These are phyloP conservation scores for Sinopyrophorus schimmeli DNA, from an alignment of 2,888 invertebrate species.

Conservation along the genomic window DNA sequence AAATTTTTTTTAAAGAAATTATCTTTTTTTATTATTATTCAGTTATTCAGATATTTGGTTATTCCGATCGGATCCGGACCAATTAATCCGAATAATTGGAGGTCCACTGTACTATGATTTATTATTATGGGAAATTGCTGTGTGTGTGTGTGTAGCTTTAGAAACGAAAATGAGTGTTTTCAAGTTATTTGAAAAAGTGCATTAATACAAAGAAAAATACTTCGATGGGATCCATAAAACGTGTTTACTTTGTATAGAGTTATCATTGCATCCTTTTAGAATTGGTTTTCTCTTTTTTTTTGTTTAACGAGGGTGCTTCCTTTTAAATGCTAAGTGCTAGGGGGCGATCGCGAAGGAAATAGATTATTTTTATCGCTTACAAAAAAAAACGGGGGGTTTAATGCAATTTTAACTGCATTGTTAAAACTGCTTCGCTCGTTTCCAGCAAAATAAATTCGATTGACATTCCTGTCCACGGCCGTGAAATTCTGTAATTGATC, in stretches of 20 bases:
- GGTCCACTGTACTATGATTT: no score
- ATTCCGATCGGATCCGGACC: no score
- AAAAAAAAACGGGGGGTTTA: conserved; percentile 4
- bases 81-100: no score
- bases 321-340: conserved; percentile 17
- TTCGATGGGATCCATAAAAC: no score
- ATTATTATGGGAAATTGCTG: no score
- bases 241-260: conserved; percentile 14
- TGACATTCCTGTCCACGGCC: conserved; percentile 4
- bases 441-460: conserved; percentile 2
- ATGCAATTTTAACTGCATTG: conserved; percentile 4
- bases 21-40: no score
- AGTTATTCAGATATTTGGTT: no score
- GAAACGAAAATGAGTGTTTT: no score
- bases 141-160: no score
- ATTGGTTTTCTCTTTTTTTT: conserved; percentile 5
- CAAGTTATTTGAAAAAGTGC: no score
- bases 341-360: conserved; percentile 8
- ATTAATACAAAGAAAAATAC: no score
- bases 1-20: no score
- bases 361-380: conserved; percentile 13
- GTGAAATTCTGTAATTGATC: conserved; percentile 2
- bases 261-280: conserved; percentile 15
- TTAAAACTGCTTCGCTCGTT: neutral
- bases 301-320: conserved; percentile 17